phyloP scores from a whole-genome alignment of 2,797 vertebrate species.

The Ibycter americanus region DNA sequence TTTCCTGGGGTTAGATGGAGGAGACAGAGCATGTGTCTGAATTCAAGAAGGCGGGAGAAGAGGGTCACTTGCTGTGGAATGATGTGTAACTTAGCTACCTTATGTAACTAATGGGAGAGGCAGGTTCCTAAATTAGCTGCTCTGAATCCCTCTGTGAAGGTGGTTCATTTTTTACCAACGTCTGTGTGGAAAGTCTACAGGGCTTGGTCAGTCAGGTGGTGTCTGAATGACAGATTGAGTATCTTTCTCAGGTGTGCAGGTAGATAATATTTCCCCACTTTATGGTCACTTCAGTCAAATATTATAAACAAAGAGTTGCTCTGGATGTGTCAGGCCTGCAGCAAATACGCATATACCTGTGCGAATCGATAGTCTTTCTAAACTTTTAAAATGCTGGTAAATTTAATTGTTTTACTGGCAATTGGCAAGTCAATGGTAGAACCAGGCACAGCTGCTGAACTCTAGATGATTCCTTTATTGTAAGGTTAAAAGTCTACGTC shows the following conservation, averaged over 20 bases:
- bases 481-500: background rate
- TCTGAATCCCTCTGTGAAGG: background rate
- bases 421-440: background rate
- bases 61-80: background rate
- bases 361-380: background rate
- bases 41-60: background rate
- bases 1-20: background rate
- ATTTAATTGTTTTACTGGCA: background rate
- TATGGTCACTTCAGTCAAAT: accelerated
- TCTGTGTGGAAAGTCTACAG: background rate
- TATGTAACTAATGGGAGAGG: background rate
- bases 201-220: background rate
- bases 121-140: background rate
- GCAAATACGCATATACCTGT: background rate
- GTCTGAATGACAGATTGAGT: background rate
- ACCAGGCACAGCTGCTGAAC: background rate
- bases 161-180: background rate
- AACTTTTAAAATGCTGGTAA: background rate
- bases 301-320: background rate
- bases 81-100: background rate
- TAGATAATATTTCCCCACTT: background rate
- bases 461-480: background rate
- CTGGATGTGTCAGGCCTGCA: background rate
- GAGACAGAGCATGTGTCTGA: background rate
- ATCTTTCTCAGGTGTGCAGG: background rate